phyloP scores from a whole-genome alignment of 1,140 invertebrate species.

The Drosophila mojavensis region DNA sequence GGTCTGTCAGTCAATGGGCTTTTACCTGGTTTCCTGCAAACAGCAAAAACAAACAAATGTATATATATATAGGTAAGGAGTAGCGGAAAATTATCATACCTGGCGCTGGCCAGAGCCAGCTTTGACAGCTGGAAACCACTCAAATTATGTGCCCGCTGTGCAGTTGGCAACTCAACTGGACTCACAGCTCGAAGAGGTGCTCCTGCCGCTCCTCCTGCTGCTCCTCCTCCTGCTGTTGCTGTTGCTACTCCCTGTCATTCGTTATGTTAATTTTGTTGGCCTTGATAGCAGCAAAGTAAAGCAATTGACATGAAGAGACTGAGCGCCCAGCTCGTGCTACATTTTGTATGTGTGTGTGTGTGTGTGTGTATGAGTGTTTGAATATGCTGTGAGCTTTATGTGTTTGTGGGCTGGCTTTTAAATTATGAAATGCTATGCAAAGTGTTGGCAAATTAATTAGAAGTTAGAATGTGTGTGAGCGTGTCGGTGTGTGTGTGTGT shows the following conservation, averaged over 20 bases:
- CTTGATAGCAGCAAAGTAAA: slow-evolving; percentile 53
- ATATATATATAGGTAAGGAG: slow-evolving; percentile 13
- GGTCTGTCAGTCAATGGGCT: slow-evolving; percentile 66
- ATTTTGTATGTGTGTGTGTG: background rate
- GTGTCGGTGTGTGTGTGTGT: too few species aligned
- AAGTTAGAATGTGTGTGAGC: background rate
- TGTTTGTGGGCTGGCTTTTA: slow-evolving; percentile 24
- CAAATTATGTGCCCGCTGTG: slow-evolving; percentile 78
- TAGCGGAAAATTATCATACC: slow-evolving; percentile 57
- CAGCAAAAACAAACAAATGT: slow-evolving; percentile 26
- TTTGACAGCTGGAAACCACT: slow-evolving; percentile 82
- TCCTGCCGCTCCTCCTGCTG: slow-evolving; percentile 1
- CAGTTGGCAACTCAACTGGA: slow-evolving; percentile 24
- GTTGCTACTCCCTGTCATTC: slow-evolving; percentile 28
- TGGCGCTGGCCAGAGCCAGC: slow-evolving; percentile 43
- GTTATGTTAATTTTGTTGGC: slow-evolving; percentile 77
- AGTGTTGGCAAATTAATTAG: slow-evolving; percentile 59
- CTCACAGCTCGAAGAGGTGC: slow-evolving; percentile 25
- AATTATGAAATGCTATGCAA: slow-evolving; percentile 34
- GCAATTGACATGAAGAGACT: slow-evolving; percentile 76
- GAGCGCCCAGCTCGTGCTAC: slow-evolving; percentile 8
- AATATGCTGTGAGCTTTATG: background rate
- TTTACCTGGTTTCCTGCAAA: slow-evolving; percentile 32
- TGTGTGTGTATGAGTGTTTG: background rate
- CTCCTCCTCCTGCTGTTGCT: slow-evolving; percentile 5